Percentiles rank a stretch among this genome's conserved stretches.
phyloP scores from a whole-genome alignment of 2,888 invertebrate genomes.

The Harpalus rubripes region DNA sequence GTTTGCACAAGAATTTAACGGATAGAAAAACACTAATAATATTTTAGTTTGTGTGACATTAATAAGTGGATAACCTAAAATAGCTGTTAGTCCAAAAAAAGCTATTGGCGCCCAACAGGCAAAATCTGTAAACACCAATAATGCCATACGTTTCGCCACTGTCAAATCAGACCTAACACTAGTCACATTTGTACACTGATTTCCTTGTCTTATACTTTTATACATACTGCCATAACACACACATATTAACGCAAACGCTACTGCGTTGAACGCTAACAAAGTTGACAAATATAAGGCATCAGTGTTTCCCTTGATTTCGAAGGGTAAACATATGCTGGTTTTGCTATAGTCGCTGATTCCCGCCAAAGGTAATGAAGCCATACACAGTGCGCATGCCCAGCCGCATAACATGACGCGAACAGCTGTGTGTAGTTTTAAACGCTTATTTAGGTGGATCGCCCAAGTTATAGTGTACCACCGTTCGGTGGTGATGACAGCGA shows the following conservation, averaged over 20 bases:
- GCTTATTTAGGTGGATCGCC: conserved; percentile 82
- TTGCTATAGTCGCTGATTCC: conserved; percentile 83
- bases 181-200: conserved; percentile 79
- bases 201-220: conserved; percentile 78
- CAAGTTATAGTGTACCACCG: conserved; percentile 81
- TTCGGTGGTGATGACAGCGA: conserved; percentile 83
- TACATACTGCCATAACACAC: conserved; percentile 83
- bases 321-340: conserved; percentile 84
- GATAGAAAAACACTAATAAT: conserved; percentile 84
- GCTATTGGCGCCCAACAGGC: conserved; percentile 83
- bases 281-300: conserved; percentile 81
- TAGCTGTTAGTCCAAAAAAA: conserved; percentile 83
- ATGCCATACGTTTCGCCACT: conserved; percentile 84
- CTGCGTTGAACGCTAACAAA: conserved; percentile 81
- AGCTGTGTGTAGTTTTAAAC: conserved; percentile 81
- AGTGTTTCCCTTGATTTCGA: conserved; percentile 79
- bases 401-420: conserved; percentile 81
- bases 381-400: conserved; percentile 80
- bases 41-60: conserved; percentile 79
- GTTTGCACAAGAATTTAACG: conserved; percentile 85
- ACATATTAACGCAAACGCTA: conserved; percentile 83
- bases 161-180: conserved; percentile 77
- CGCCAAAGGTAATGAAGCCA: conserved; percentile 82
- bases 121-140: conserved; percentile 84
- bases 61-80: conserved; percentile 82